These are phyloP conservation scores for Zootermopsis nevadensis DNA, from an alignment of 2,888 invertebrate genomes.

Conservation along the genomic window DNA sequence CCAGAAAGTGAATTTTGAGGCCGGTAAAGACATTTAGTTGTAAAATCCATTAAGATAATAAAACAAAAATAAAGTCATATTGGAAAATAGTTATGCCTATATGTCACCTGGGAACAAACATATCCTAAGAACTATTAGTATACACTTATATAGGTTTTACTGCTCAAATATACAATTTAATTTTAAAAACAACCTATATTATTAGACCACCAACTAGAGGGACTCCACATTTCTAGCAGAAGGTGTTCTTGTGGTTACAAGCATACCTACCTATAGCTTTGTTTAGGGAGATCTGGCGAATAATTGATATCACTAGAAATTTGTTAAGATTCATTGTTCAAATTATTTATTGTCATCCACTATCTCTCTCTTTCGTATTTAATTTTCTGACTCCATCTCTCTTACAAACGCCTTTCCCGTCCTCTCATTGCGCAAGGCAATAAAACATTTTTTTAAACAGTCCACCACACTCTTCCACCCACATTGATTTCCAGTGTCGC, in stretches of 20 bases:
- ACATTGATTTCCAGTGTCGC: background rate
- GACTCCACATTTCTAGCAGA: background rate
- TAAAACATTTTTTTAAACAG: constrained; percentile 17
- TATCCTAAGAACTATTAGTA: too few species aligned
- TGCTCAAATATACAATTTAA: background rate
- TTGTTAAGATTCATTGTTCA: constrained; percentile 18
- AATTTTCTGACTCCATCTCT: background rate
- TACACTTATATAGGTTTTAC: too few species aligned
- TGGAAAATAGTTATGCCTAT: too few species aligned
- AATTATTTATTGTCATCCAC: background rate
- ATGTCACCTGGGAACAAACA: too few species aligned
- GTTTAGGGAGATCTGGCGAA: background rate
- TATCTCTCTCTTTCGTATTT: background rate
- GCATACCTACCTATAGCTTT: background rate
- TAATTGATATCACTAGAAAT: background rate
- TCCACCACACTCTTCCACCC: constrained; percentile 12
- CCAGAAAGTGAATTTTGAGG: too few species aligned
- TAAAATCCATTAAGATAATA: too few species aligned
- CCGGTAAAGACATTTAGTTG: too few species aligned
- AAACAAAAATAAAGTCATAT: too few species aligned
- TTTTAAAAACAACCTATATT: background rate
- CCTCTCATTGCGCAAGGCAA: background rate
- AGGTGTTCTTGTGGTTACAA: background rate
- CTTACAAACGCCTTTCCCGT: background rate
- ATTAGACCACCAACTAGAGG: background rate